Conservation (phyloP, 2,888 invertebrate genomes). For the Glyphotaelius pellucidus region DNA sequence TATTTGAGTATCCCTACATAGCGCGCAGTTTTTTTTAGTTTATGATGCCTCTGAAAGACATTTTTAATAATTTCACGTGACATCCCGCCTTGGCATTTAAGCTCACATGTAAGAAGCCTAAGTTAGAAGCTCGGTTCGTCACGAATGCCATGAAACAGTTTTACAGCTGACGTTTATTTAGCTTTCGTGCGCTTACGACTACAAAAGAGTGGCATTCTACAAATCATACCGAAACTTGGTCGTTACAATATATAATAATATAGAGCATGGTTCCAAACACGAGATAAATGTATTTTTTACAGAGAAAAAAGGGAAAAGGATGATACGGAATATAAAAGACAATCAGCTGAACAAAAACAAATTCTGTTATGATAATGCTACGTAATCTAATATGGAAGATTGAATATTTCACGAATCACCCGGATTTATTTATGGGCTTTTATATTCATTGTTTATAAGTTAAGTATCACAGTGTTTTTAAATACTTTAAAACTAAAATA, state of each 20-base stretch:
- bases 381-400: too few relatives aligned
- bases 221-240: neutral
- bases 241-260: neutral
- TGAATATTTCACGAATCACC: too few relatives aligned
- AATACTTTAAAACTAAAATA: too few relatives aligned
- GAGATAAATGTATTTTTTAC: too few relatives aligned
- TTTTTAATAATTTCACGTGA: slow-evolving; percentile 7
- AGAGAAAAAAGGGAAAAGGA: neutral
- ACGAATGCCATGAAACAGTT: slow-evolving; percentile 2
- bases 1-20: too few relatives aligned
- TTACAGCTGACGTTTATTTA: neutral
- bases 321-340: neutral
- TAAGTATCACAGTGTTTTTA: too few relatives aligned
- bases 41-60: neutral
- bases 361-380: neutral
- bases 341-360: neutral
- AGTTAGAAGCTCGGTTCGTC: neutral
- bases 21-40: neutral
- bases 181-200: neutral
- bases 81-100: neutral
- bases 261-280: neutral
- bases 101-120: neutral
- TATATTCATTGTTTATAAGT: too few relatives aligned
- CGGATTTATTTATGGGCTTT: too few relatives aligned
- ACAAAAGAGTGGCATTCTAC: neutral